phyloP scores from a whole-genome alignment of 2,113 vertebrate genomes.

The Origma solitaria region DNA sequence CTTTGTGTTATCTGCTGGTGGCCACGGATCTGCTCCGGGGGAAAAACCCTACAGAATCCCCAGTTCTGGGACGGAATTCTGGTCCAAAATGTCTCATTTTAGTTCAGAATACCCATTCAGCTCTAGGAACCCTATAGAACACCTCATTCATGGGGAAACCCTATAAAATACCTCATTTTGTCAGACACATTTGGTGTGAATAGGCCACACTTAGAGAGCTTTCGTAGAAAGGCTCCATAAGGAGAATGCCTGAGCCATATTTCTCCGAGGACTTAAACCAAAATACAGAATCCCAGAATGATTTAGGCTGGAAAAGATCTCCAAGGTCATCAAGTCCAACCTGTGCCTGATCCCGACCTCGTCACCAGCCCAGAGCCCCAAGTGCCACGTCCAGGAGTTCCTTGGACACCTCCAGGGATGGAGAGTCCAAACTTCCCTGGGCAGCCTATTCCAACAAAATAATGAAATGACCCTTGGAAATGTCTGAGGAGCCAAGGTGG shows the following conservation, averaged over 20 bases:
- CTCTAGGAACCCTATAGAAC: neutral
- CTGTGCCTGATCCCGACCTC: neutral
- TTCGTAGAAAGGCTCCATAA: neutral
- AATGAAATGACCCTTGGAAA: neutral
- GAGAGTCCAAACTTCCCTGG: neutral
- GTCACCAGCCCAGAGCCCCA: neutral
- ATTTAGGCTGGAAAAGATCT: neutral
- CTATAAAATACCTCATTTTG: neutral
- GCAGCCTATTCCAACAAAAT: fast-evolving
- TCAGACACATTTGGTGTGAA: neutral
- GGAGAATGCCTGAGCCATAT: neutral
- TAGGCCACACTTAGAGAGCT: neutral
- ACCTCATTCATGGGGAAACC: too few species aligned
- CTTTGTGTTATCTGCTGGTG: neutral
- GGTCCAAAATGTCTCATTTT: neutral
- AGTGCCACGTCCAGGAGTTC: neutral
- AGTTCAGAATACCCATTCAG: neutral
- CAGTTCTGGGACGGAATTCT: neutral
- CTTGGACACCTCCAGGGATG: neutral
- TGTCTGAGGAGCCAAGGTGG: neutral
- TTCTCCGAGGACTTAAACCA: neutral
- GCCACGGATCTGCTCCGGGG: neutral
- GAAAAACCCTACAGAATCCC: neutral
- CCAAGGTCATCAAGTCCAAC: neutral
- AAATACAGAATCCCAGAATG: neutral